phyloP scores from a whole-genome alignment of 2,888 invertebrate species.

The Notocelia uddmanniana region DNA sequence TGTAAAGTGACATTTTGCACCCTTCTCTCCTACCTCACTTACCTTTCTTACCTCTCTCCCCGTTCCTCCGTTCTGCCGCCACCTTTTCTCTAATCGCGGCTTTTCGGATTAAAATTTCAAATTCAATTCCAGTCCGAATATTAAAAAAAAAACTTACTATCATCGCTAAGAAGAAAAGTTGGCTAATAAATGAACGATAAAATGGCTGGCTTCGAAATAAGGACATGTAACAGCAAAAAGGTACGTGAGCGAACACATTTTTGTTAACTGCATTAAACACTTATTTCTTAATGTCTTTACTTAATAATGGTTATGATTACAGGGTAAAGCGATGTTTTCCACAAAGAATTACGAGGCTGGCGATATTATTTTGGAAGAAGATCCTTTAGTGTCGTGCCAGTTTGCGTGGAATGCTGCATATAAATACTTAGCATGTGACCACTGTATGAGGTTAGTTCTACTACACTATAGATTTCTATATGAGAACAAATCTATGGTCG shows the following conservation, averaged over 20 bases:
- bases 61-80: not conserved
- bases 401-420: conserved; percentile 97
- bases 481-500: too few relatives aligned
- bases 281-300: not conserved
- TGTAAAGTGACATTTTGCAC: too few relatives aligned
- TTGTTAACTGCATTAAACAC: not conserved
- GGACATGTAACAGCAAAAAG: conserved; percentile 74
- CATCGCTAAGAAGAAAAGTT: not conserved
- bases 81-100: conserved; percentile 15
- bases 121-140: not conserved
- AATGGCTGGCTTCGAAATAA: conserved; percentile 78
- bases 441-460: conserved; percentile 92
- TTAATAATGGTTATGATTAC: conserved; percentile 52
- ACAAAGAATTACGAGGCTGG: conserved; percentile 88
- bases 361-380: conserved; percentile 94
- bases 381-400: conserved; percentile 95
- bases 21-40: too few relatives aligned
- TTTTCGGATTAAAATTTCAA: not conserved
- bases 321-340: conserved; percentile 95
- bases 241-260: conserved; percentile 54
- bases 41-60: too few relatives aligned
- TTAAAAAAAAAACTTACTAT: not conserved
- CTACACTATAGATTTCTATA: too few relatives aligned
- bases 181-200: not conserved
- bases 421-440: conserved; percentile 95